These are phyloP conservation scores for Steinernema feltiae DNA, from an alignment of 1,140 invertebrate species.

Conservation along the genomic window DNA sequence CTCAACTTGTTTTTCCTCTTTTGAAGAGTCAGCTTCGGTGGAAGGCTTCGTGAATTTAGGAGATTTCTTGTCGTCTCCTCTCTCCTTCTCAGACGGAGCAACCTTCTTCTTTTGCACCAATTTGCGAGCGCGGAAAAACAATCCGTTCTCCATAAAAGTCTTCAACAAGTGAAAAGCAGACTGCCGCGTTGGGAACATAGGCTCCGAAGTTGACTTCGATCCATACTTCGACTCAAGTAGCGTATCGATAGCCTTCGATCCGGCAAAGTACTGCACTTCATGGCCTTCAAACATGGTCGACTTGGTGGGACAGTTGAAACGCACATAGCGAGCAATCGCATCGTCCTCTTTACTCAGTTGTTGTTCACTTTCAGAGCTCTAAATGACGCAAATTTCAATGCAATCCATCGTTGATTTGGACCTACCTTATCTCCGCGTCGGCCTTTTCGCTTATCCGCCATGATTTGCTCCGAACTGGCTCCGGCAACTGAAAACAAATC, in stretches of 20 bases:
- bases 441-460: too few relatives aligned
- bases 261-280: conserved; percentile 91
- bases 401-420: too few relatives aligned
- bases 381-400: too few relatives aligned
- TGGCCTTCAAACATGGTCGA: conserved; percentile 90
- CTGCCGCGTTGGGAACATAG: conserved; percentile 74
- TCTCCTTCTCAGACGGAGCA: conserved; percentile 64
- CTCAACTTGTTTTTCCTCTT: conserved; percentile 66
- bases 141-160: conserved; percentile 59
- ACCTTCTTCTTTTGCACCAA: conserved; percentile 57
- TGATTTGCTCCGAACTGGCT: too few relatives aligned
- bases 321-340: conserved; percentile 82
- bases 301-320: conserved; percentile 82
- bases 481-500: too few relatives aligned
- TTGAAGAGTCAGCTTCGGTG: conserved; percentile 17
- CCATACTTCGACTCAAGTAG: conserved; percentile 86
- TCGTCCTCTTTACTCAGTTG: conserved; percentile 76
- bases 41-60: background rate
- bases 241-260: conserved; percentile 77
- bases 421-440: background rate
- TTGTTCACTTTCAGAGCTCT: background rate
- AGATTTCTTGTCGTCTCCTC: conserved; percentile 58
- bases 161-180: conserved; percentile 71
- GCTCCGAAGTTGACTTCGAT: conserved; percentile 66
- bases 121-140: conserved; percentile 50